Conservation (phyloP, 2,888 invertebrate species). For the Caenorhabditis sp. region DNA sequence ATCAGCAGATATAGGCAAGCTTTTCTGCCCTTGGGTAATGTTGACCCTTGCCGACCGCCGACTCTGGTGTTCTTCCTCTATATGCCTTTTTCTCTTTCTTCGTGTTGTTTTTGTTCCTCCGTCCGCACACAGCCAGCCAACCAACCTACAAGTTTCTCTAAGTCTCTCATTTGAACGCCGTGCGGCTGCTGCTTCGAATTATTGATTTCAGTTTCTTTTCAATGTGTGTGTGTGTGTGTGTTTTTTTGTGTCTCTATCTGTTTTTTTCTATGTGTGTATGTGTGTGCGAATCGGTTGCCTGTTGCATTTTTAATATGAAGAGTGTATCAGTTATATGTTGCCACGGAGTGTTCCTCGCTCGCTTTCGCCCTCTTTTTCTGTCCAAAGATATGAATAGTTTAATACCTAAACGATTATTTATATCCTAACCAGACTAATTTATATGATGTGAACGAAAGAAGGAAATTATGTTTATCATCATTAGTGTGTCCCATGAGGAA, state of each 20-base stretch:
- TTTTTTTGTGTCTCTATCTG: neutral
- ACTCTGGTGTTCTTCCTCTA: neutral
- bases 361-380: neutral
- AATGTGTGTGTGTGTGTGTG: neutral
- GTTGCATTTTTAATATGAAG: neutral
- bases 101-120: neutral
- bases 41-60: neutral
- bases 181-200: slow-evolving; percentile 1
- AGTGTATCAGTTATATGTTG: neutral
- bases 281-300: neutral
- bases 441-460: too few relatives aligned
- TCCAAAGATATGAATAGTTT: neutral
- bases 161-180: neutral
- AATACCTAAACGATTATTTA: neutral
- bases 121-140: neutral
- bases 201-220: slow-evolving; percentile 1
- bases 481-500: too few relatives aligned
- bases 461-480: too few relatives aligned
- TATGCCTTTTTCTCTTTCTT: neutral
- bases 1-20: neutral
- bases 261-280: neutral
- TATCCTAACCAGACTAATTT: neutral
- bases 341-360: neutral
- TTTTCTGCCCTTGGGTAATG: neutral
- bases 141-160: slow-evolving; percentile 1